Evolutionary conservation across 2,888 invertebrate genomes (phyloP).

Genomic region (Thymelicus sylvestris): DNA sequence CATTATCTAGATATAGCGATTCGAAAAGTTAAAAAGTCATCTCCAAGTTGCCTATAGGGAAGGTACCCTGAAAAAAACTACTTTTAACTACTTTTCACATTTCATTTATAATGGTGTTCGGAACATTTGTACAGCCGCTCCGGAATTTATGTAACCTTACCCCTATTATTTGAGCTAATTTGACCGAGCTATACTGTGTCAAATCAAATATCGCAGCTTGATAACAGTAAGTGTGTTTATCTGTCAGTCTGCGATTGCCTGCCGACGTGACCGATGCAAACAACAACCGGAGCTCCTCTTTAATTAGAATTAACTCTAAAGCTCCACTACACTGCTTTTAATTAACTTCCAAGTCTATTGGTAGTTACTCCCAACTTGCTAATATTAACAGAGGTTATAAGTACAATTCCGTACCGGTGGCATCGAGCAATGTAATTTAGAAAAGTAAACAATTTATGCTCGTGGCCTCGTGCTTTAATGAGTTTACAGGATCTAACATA

Average conservation of each 20-base stretch:
- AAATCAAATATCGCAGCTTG: neutral
- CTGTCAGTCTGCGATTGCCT: constrained; percentile 11
- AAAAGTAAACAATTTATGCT: constrained; percentile 6
- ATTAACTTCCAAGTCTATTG: constrained; percentile 26
- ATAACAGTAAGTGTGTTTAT: constrained; percentile 16
- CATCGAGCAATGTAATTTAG: constrained; percentile 8
- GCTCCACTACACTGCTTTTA: constrained; percentile 27
- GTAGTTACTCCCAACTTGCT: constrained; percentile 25
- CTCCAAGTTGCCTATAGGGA: no score
- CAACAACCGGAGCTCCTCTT: constrained; percentile 17
- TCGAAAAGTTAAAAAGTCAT: no score
- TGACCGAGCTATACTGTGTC: no score
- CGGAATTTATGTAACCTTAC: no score
- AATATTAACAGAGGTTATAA: constrained; percentile 24
- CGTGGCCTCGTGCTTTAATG: neutral
- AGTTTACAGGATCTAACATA: neutral
- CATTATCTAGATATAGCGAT: no score
- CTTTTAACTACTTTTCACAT: no score
- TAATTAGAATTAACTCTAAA: constrained; percentile 34
- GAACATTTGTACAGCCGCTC: no score
- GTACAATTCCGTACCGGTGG: constrained; percentile 15
- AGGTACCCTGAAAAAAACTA: no score
- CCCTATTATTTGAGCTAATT: no score
- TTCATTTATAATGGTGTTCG: no score
- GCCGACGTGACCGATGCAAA: constrained; percentile 21